phyloP scores from a whole-genome alignment of 1,140 invertebrate species.

The Bicyclus anynana region DNA sequence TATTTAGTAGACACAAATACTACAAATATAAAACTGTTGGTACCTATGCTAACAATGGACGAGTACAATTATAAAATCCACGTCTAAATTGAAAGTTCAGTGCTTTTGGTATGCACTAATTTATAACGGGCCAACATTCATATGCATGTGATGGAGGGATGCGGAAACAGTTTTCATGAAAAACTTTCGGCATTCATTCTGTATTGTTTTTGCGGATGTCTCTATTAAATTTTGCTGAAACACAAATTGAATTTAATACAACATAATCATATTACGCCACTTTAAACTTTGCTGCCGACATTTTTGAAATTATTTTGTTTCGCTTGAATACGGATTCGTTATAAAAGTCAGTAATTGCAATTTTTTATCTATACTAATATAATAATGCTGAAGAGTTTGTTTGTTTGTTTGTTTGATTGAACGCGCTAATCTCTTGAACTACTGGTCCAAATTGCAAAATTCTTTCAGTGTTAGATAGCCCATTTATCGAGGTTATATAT shows the following conservation, averaged over 20 bases:
- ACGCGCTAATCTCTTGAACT: no score
- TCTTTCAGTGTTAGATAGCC: no score
- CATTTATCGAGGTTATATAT: no score
- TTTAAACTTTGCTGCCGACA: background rate
- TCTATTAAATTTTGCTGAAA: constrained; percentile 5
- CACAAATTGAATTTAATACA: background rate
- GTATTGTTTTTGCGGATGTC: constrained; percentile 1
- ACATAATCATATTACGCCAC: background rate
- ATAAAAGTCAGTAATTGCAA: no score
- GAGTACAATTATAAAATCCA: background rate
- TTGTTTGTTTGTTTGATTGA: no score
- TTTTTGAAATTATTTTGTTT: no score
- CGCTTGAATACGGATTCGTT: no score
- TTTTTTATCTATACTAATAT: no score
- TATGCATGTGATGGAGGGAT: background rate
- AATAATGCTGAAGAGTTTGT: no score
- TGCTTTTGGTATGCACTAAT: constrained; percentile 7
- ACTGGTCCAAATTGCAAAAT: no score
- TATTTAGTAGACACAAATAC: no score
- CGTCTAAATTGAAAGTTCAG: constrained; percentile 1
- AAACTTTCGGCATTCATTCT: constrained; percentile 2
- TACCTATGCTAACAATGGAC: background rate
- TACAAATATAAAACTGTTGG: no score
- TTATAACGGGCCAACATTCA: constrained; percentile 1
- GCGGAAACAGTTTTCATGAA: constrained; percentile 2